A percentile compares a stretch with the other conserved stretches of the same genome.
phyloP scores from a whole-genome alignment of 1,140 invertebrate genomes.

The Solenopsis fugax region DNA sequence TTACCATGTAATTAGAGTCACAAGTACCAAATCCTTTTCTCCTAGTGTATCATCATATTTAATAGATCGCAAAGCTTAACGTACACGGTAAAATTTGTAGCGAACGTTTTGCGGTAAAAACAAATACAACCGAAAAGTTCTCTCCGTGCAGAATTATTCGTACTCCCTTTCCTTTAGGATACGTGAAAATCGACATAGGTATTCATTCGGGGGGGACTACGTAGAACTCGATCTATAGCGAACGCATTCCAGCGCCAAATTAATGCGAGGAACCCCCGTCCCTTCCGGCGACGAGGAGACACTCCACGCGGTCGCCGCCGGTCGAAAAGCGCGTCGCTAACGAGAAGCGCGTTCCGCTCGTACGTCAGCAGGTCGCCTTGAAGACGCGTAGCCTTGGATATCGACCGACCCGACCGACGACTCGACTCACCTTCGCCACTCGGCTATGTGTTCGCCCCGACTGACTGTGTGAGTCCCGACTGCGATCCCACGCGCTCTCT shows the following conservation, averaged over 20 bases:
- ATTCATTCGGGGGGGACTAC: too few species aligned
- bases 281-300: not conserved
- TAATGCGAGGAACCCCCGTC: not conserved
- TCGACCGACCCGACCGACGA: conserved; percentile 65
- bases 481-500: conserved; percentile 45
- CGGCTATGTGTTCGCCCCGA: conserved; percentile 41
- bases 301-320: not conserved
- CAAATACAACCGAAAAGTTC: too few species aligned
- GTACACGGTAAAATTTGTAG: too few species aligned
- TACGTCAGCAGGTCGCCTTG: conserved; percentile 74
- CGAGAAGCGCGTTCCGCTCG: conserved; percentile 17
- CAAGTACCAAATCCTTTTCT: too few species aligned
- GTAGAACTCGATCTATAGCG: too few species aligned
- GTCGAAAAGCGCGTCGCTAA: conserved; percentile 27
- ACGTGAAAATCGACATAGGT: not conserved
- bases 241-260: not conserved
- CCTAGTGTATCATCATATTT: too few species aligned
- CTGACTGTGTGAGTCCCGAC: conserved; percentile 54
- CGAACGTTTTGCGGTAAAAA: too few species aligned
- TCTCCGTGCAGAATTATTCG: too few species aligned
- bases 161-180: not conserved
- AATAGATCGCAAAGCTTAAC: too few species aligned
- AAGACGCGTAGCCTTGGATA: conserved; percentile 73
- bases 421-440: conserved; percentile 64
- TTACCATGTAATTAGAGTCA: too few species aligned